These are phyloP conservation scores for Leptarthrus brevirostris DNA, from an alignment of 2,888 invertebrate genomes.

Conservation along the genomic window DNA sequence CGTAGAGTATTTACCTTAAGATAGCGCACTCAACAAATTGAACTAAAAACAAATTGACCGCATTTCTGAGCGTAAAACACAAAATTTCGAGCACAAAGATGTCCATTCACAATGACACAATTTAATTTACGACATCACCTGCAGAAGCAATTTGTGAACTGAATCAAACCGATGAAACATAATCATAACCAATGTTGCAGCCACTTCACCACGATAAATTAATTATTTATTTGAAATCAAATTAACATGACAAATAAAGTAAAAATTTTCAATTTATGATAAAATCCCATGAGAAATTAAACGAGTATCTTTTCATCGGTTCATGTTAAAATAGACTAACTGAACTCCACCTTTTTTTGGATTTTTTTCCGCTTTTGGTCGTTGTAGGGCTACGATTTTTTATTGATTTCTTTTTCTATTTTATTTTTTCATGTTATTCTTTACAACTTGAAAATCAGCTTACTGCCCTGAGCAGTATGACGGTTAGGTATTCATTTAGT, in stretches of 20 bases:
- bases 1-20: too few relatives aligned
- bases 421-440: not conserved
- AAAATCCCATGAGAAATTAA: not conserved
- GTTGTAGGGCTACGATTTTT: conserved; percentile 13
- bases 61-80: too few relatives aligned
- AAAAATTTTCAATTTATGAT: not conserved
- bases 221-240: conserved; percentile 13
- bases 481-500: not conserved
- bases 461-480: not conserved
- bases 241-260: not conserved
- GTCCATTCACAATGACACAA: too few relatives aligned
- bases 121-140: too few relatives aligned
- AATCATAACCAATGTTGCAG: not conserved
- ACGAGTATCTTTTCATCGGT: conserved; percentile 5
- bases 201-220: conserved; percentile 4
- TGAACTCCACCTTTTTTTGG: conserved; percentile 5
- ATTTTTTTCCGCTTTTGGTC: not conserved
- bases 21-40: too few relatives aligned
- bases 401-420: conserved; percentile 31
- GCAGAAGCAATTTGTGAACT: too few relatives aligned
- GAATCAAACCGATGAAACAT: too few relatives aligned
- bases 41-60: too few relatives aligned
- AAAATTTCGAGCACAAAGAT: too few relatives aligned
- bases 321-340: conserved; percentile 4
- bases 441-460: conserved; percentile 17